Conservation (phyloP, 2,113 vertebrate genomes). For the Syngnathus floridae region DNA sequence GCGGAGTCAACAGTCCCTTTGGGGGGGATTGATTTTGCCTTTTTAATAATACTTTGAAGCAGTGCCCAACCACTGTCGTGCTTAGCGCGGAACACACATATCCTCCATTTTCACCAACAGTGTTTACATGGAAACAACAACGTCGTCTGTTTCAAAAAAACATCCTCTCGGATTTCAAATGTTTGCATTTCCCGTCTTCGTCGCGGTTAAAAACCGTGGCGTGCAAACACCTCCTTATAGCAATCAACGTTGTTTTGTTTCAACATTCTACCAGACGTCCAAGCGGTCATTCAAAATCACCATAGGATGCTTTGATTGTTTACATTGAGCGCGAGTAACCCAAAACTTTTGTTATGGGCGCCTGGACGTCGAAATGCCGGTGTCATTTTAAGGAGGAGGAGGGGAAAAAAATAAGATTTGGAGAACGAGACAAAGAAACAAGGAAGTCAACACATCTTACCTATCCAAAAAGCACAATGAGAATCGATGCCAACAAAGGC, state of each 20-base stretch:
- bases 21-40: not conserved
- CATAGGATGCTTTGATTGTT: slow-evolving; percentile 17
- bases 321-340: slow-evolving; percentile 30
- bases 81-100: not conserved
- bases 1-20: not conserved
- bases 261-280: not conserved
- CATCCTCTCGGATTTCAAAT: not conserved
- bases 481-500: slow-evolving; percentile 67
- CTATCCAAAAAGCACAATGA: slow-evolving; percentile 56
- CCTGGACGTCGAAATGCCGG: slow-evolving; percentile 18
- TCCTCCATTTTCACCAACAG: not conserved
- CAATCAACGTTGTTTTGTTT: slow-evolving; percentile 5
- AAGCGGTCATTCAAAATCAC: slow-evolving; percentile 8
- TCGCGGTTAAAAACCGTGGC: not conserved
- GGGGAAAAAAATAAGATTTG: slow-evolving; percentile 6
- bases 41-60: slow-evolving; percentile 1
- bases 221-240: not conserved
- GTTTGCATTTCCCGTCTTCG: slow-evolving; percentile 1
- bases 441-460: slow-evolving; percentile 66
- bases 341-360: slow-evolving; percentile 24
- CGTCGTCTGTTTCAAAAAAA: not conserved
- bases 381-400: slow-evolving; percentile 23
- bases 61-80: not conserved
- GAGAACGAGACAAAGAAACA: slow-evolving; percentile 58
- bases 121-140: not conserved